Evolutionary conservation across 1,140 invertebrate species (phyloP).

Genomic region (Bombus breviceps): DNA sequence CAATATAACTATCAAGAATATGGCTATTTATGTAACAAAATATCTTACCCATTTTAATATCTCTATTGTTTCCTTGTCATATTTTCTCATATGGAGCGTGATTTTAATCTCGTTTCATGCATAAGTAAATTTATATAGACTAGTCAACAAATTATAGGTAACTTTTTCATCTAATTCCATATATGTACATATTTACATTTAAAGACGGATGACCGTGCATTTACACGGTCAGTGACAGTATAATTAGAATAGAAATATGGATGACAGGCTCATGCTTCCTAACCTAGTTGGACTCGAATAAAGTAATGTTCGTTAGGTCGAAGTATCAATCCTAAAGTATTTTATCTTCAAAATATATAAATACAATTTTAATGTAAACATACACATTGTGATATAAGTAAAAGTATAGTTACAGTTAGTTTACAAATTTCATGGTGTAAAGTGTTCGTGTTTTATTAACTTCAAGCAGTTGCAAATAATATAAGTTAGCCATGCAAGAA

Average conservation of each 20-base stretch:
- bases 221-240: too few species aligned
- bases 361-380: background rate
- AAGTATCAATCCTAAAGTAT: background rate
- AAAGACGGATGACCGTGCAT: too few species aligned
- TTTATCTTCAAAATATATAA: background rate
- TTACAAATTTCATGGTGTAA: background rate
- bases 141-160: background rate
- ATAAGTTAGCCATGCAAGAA: constrained; percentile 66
- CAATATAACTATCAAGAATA: too few species aligned
- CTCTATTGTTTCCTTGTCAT: background rate
- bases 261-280: background rate
- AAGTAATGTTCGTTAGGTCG: background rate
- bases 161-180: background rate
- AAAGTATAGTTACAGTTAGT: background rate
- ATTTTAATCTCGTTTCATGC: background rate
- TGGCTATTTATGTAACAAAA: background rate
- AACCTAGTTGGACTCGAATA: background rate
- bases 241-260: background rate
- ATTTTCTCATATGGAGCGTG: background rate
- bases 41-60: background rate
- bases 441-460: background rate
- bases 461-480: background rate
- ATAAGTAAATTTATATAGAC: background rate
- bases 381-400: background rate
- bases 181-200: too few species aligned